Evolutionary conservation across 1,140 invertebrate genomes (phyloP), one percentile per base, ranked within the genome.

Genomic region (Nomia melanderi): DNA sequence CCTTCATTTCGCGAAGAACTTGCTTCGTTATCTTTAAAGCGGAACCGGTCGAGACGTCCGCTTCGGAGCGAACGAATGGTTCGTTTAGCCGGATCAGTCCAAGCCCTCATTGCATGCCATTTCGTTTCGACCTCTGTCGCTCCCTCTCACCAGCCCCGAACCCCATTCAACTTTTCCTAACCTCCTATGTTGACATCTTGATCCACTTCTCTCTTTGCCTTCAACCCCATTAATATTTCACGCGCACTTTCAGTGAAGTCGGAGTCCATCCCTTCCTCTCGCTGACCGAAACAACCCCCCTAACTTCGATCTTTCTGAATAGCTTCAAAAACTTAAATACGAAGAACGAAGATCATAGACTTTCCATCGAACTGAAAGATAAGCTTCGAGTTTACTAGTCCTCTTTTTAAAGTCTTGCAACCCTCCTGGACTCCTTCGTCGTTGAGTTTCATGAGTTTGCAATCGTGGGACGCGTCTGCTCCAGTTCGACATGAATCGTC

Each of bases 11-110:
- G 76, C 82, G 74, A 87, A 78, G 86, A 87, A 85, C 85, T 87
- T 73, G 82, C 86, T 87, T 88, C 86, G 86, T 87, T 88, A 88
- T 88, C 86, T 86, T 86, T 84, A 87, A 87, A 88, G 84, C 79
- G 64, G 77, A 84, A 84, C 67, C 70, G 63, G 53, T 78, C 81
- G 80, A 78, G 62, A 54, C 54, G 50, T 44, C 70, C 17, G 33
- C 31, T n/a, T n/a, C 36, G 12, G 36, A 17, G 14, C 59, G 29
- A 31, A 67, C 17, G 36, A 78, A 36, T 33, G 27, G 63, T 62
- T 75, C 77, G 71, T 78, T 63, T 66, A 60, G 29, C n/a, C 60
- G 36, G 25, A 23, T 47, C 39, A 56, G 29, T 27, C 44, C 36
- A 11, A 39, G 23, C 11, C 25, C 27, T 23, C 54, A n/a, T 65